These are phyloP conservation scores for Remorina albescens DNA, from an alignment of 2,797 vertebrate species.

Conservation along the genomic window DNA sequence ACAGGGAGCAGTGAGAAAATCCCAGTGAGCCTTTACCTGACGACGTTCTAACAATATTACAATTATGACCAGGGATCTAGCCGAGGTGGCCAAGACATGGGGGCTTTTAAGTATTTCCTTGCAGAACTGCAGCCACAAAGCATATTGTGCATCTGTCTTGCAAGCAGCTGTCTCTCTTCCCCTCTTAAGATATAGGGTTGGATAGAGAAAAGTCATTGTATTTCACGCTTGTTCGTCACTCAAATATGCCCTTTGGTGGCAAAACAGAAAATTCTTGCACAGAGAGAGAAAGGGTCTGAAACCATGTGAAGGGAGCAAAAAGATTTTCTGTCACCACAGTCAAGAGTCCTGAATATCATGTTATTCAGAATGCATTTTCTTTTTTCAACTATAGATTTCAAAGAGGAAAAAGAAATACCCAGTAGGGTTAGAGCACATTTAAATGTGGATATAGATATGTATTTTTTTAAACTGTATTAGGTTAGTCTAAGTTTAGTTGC, in stretches of 20 bases:
- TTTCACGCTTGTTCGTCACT: constrained; percentile 29
- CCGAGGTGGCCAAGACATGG: not conserved
- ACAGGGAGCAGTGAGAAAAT: not conserved
- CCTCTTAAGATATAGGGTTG: not conserved
- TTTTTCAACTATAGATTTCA: not conserved
- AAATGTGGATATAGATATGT: not conserved
- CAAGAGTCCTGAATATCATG: too few relatives aligned
- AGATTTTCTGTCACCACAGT: not conserved
- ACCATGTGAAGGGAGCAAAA: constrained; percentile 14
- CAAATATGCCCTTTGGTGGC: constrained; percentile 27
- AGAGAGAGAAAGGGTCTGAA: constrained; percentile 7
- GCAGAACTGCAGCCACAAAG: not conserved
- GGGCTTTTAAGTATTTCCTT: not conserved
- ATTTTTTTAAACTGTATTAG: not conserved
- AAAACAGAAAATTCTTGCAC: not conserved
- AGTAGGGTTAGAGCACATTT: not conserved
- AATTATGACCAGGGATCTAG: not conserved
- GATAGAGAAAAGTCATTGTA: constrained; percentile 18
- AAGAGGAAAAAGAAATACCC: not conserved
- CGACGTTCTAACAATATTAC: not conserved
- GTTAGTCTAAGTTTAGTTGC: not conserved
- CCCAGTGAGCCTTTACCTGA: not conserved
- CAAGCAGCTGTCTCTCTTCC: constrained; percentile 9
- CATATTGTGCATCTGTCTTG: not conserved
- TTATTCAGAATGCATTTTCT: constrained; percentile 8